These are phyloP conservation scores for Lichenostomus cassidix DNA, from an alignment of 2,113 vertebrate genomes.

Conservation along the genomic window DNA sequence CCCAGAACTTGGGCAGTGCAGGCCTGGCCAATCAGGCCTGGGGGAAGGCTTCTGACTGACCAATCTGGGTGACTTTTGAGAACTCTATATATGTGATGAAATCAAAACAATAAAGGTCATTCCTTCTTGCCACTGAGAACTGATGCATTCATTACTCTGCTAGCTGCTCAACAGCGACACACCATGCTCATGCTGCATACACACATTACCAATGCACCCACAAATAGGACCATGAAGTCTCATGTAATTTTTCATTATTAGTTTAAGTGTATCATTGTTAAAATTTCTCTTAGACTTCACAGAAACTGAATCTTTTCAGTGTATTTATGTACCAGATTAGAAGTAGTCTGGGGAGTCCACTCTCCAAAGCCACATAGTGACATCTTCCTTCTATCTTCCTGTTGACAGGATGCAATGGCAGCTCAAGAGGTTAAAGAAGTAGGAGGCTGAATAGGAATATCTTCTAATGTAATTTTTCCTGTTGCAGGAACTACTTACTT, in stretches of 20 bases:
- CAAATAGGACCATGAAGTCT: background rate
- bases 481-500: background rate
- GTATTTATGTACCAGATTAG: background rate
- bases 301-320: background rate
- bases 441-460: background rate
- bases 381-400: background rate
- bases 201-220: background rate
- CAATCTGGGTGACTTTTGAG: too few relatives aligned
- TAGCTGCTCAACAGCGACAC: too few relatives aligned
- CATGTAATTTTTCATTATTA: background rate
- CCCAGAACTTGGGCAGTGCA: too few relatives aligned
- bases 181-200: accelerated
- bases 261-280: background rate
- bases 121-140: too few relatives aligned
- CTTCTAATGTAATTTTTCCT: background rate
- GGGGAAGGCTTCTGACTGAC: too few relatives aligned
- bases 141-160: too few relatives aligned
- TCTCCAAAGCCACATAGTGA: background rate
- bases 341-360: background rate
- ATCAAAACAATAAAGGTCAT: too few relatives aligned
- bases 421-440: background rate
- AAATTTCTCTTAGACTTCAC: background rate
- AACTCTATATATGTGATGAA: too few relatives aligned
- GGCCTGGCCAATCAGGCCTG: too few relatives aligned
- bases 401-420: background rate